phyloP scores from a whole-genome alignment of 2,888 invertebrate species.

The Frankliniella fusca region DNA sequence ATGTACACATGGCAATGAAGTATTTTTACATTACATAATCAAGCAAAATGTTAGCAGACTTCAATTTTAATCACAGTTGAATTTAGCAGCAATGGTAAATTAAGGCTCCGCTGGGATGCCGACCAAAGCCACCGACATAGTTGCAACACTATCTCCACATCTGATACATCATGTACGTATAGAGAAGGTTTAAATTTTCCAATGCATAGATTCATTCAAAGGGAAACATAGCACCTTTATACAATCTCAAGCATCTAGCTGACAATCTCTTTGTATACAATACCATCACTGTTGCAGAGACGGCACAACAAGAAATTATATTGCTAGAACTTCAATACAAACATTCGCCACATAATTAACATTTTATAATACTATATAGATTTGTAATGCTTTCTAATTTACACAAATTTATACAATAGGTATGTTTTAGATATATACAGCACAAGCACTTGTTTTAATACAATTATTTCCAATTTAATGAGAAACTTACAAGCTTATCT shows the following conservation, averaged over 20 bases:
- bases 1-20: constrained; percentile 17
- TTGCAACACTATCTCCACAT: background rate
- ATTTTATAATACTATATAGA: constrained; percentile 16
- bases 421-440: background rate
- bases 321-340: background rate
- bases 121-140: constrained; percentile 14
- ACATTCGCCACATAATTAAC: background rate
- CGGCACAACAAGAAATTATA: background rate
- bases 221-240: background rate
- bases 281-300: background rate
- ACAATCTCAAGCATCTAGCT: background rate
- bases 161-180: background rate
- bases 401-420: constrained; percentile 7
- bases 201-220: background rate
- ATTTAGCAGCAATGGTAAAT: background rate
- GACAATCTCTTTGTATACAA: background rate
- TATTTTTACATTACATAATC: background rate
- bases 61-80: constrained; percentile 23
- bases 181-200: background rate
- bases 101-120: background rate
- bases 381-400: constrained; percentile 2
- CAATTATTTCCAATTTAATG: constrained; percentile 1
- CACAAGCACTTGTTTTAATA: background rate
- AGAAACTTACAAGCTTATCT: background rate
- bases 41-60: constrained; percentile 26